Evolutionary conservation across 1,140 invertebrate genomes (phyloP).

Genomic region (Globodera rostochiensis): DNA sequence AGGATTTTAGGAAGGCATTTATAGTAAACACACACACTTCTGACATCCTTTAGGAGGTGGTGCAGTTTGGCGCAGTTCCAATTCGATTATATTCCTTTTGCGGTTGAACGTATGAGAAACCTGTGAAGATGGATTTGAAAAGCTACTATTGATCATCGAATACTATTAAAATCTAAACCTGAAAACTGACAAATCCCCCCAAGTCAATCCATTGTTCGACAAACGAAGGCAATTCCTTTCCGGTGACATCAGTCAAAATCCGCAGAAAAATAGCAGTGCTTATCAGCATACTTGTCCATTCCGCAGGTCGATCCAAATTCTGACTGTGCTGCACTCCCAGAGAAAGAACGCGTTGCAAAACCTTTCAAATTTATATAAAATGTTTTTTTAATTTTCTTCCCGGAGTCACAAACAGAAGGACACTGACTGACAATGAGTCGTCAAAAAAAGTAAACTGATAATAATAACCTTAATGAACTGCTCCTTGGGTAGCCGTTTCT

Average conservation of each 20-base stretch:
- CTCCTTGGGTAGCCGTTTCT: slow-evolving; percentile 90
- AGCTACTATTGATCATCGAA: slow-evolving; percentile 70
- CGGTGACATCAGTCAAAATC: slow-evolving; percentile 69
- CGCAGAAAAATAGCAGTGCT: slow-evolving; percentile 73
- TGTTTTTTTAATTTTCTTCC: too few species aligned
- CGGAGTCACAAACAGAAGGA: too few species aligned
- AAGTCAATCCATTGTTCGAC: slow-evolving; percentile 94
- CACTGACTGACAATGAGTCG: too few species aligned
- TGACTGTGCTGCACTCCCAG: slow-evolving; percentile 84
- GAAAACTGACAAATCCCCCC: slow-evolving; percentile 90
- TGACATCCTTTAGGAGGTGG: slow-evolving; percentile 21
- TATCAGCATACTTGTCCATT: slow-evolving; percentile 79
- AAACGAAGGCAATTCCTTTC: slow-evolving; percentile 96
- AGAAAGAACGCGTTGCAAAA: slow-evolving; percentile 88
- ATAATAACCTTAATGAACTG: slow-evolving; percentile 79
- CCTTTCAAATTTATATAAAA: slow-evolving; percentile 68
- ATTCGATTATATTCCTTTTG: slow-evolving; percentile 86
- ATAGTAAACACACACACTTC: slow-evolving; percentile 8
- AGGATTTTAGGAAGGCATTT: slow-evolving; percentile 1
- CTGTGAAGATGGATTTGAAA: slow-evolving; percentile 36
- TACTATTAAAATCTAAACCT: slow-evolving; percentile 54
- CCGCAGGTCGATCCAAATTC: slow-evolving; percentile 75
- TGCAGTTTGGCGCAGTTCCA: slow-evolving; percentile 88
- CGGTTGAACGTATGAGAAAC: slow-evolving; percentile 60
- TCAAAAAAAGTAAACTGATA: too few species aligned